Conservation (phyloP, 92 coral and sea anemone species). For the Hydrozoanthus gracilis region DNA sequence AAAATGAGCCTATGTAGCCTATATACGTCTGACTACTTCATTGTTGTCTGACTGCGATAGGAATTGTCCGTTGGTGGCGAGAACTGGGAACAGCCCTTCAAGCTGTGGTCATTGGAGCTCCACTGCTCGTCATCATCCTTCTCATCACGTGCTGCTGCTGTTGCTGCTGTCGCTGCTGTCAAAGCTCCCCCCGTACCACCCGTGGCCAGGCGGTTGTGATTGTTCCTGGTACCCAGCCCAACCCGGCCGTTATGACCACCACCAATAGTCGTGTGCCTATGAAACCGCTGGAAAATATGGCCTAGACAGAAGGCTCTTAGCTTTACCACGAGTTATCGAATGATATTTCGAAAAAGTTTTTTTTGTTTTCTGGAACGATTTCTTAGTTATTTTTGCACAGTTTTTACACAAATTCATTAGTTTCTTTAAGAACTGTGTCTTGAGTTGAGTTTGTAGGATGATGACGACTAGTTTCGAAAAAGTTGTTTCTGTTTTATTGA, state of each 20-base stretch:
- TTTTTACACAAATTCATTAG: no score
- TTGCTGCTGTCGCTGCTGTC: slow-evolving; percentile 25
- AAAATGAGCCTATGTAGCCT: background rate
- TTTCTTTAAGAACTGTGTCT: no score
- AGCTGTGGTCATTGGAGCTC: slow-evolving; percentile 40
- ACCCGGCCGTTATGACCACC: slow-evolving; percentile 60
- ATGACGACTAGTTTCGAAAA: no score
- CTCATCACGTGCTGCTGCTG: slow-evolving; percentile 33
- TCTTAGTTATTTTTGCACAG: no score
- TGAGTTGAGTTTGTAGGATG: no score
- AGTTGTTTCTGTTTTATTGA: no score
- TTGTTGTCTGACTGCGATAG: slow-evolving; percentile 15
- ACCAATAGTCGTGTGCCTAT: slow-evolving; percentile 50
- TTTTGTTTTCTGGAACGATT: no score
- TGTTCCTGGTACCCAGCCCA: slow-evolving; percentile 25
- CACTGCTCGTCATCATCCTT: slow-evolving; percentile 27
- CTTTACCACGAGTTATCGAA: no score
- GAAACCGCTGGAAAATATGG: background rate
- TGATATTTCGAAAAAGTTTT: no score
- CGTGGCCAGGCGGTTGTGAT: slow-evolving; percentile 28
- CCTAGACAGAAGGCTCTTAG: no score
- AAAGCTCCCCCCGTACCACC: slow-evolving; percentile 10
- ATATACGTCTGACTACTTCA: background rate
- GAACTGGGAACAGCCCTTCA: background rate
- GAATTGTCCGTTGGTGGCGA: slow-evolving; percentile 58